Evolutionary conservation across 2,113 vertebrate genomes (phyloP), one percentile per base, ranked within the genome.

Genomic region (Bucco capensis): DNA sequence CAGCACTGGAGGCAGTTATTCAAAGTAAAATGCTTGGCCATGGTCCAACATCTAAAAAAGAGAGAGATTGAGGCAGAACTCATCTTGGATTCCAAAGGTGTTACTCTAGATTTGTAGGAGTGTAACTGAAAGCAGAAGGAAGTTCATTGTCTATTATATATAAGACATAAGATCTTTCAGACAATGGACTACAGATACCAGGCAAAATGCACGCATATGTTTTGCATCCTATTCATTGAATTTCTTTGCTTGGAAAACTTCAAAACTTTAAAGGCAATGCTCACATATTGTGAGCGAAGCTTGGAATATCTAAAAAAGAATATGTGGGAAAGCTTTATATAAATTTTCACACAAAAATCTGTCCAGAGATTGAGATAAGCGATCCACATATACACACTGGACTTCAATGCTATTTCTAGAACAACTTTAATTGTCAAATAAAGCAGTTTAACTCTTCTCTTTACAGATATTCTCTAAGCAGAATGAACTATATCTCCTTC

Each of bases 21-120:
- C 72, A 74, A 86, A 75, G 65, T 33, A 60, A 77, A 92, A 95
- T 37, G 23, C 44, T 72, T 93, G 92, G 88, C 77, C 14, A 2
- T 19, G 12, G 21, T 78, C 83, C 90, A 93, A 46, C 15, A 58
- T 33, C 49, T 76, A 75, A 86, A 84, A 84, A 89, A 71, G 50
- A 85, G 49, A 71, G 67, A 94, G 47, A 74, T 4, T 83, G 76
- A 90, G 28, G 53, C 57, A 92, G 69, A 83, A 80, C 31, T 91
- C 85, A 64, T 88, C 87, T 89, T 4, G 6, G 70, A 94, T 95
- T 95, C 92, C 77, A 73, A 76, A 88, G 92, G 93, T 94, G 93
- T 86, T 90, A 57, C 24, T 93, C 70, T 80, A 89, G 92, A 76
- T 78, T 93, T 84, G 69, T 86, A 53, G 5, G 44, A 75, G 16